A percentile compares a stretch with the other conserved stretches of the same genome.
Conservation (phyloP, 2,888 invertebrate species). For the Sycophila texana region DNA sequence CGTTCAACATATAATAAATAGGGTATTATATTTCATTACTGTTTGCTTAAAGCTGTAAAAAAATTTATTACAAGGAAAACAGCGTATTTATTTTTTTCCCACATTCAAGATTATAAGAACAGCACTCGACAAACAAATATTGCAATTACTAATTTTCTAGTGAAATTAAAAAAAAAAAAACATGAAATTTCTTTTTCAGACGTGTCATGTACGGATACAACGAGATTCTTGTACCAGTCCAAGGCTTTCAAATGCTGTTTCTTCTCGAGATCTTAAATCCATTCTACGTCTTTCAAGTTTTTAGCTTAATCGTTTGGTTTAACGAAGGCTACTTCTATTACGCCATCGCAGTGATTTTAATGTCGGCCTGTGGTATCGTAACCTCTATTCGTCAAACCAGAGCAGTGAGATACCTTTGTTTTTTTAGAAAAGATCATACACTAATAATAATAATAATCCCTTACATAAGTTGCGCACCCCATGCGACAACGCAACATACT, state of each 20-base stretch:
- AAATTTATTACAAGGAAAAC: too few species aligned
- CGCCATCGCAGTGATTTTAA: conserved; percentile 87
- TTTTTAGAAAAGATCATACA: too few species aligned
- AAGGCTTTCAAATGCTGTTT: conserved; percentile 83
- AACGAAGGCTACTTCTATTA: conserved; percentile 91
- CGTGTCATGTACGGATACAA: conserved; percentile 84
- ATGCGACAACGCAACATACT: too few species aligned
- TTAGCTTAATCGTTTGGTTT: conserved; percentile 89
- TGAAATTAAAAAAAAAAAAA: neutral
- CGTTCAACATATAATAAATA: too few species aligned
- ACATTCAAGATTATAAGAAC: too few species aligned
- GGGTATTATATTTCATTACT: too few species aligned
- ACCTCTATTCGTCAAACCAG: conserved; percentile 87
- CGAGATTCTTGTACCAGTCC: conserved; percentile 84
- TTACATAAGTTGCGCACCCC: too few species aligned
- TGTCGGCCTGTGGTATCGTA: conserved; percentile 87
- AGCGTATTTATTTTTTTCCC: too few species aligned
- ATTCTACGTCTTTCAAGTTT: conserved; percentile 92
- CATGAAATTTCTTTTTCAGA: conserved; percentile 73
- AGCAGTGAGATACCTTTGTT: conserved; percentile 77
- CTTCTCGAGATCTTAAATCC: conserved; percentile 89
- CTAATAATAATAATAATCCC: too few species aligned
- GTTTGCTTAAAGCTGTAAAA: too few species aligned
- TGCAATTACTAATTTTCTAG: too few species aligned
- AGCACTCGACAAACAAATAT: too few species aligned